phyloP scores from a whole-genome alignment of 2,888 invertebrate genomes.

The Xylophagus ater region DNA sequence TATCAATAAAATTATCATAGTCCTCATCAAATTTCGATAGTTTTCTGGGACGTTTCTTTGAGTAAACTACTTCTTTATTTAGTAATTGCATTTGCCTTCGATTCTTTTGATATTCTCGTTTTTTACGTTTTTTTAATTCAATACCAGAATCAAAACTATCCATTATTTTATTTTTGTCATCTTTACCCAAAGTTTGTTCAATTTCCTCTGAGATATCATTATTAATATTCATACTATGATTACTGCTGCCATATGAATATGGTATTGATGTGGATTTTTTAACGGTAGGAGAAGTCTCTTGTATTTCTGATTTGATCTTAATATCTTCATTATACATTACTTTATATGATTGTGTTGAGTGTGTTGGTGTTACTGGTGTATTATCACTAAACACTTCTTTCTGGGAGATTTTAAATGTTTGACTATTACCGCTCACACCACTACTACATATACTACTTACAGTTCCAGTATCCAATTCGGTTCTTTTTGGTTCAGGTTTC shows the following conservation, averaged over 20 bases:
- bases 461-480: no score
- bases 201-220: no score
- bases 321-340: no score
- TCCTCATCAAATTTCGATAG: slow-evolving; percentile 80
- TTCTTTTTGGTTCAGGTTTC: no score
- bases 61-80: slow-evolving; percentile 49
- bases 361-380: no score
- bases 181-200: slow-evolving; percentile 3
- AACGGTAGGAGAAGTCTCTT: slow-evolving; percentile 16
- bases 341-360: no score
- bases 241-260: neutral
- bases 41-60: slow-evolving; percentile 75
- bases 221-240: no score
- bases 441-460: no score
- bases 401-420: no score
- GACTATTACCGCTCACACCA: no score
- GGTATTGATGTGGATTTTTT: slow-evolving; percentile 19
- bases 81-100: slow-evolving; percentile 58
- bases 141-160: slow-evolving; percentile 39
- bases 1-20: slow-evolving; percentile 81
- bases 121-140: slow-evolving; percentile 56
- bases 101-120: slow-evolving; percentile 73
- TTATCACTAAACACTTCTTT: no score
- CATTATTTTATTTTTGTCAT: slow-evolving; percentile 14
- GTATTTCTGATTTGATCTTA: no score